Conservation (phyloP, 1,140 invertebrate genomes). For the Drosophila bifasciata region DNA sequence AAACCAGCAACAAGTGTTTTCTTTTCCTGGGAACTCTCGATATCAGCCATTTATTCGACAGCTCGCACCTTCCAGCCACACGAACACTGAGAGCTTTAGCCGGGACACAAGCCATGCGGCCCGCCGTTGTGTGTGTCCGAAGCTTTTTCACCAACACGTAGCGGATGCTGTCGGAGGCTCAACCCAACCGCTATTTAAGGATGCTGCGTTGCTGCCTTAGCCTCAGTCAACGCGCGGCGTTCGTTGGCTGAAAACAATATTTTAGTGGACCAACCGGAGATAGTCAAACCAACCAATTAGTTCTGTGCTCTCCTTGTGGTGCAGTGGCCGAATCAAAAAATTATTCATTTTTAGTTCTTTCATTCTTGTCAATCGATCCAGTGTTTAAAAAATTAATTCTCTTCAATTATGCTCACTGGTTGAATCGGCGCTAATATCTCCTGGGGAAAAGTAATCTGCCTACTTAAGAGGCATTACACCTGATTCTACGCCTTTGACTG, state of each 20-base stretch:
- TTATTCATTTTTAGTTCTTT: no score
- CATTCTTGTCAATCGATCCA: no score
- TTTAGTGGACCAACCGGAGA: conserved; percentile 23
- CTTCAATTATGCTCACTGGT: no score
- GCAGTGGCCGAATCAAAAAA: conserved; percentile 10
- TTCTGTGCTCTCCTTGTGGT: conserved; percentile 1
- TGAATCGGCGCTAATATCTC: no score
- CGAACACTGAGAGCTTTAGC: conserved; percentile 38
- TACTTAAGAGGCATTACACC: no score
- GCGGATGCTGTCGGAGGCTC: conserved; percentile 53
- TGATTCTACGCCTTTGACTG: no score
- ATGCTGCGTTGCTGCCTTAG: conserved; percentile 78
- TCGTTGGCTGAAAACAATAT: conserved; percentile 62
- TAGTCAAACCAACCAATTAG: conserved; percentile 30
- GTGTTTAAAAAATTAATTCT: no score
- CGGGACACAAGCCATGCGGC: conserved; percentile 43
- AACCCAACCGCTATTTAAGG: conserved; percentile 74
- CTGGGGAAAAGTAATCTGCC: no score
- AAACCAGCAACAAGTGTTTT: conserved; percentile 28
- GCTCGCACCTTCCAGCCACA: conserved; percentile 31
- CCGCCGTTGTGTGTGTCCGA: conserved; percentile 5
- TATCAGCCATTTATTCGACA: conserved; percentile 6
- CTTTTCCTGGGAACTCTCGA: conserved; percentile 1
- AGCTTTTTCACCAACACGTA: conserved; percentile 62
- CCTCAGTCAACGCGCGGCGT: conserved; percentile 81